Evolutionary conservation across 92 coral and sea anemone genomes (phyloP), one percentile per base, ranked within the genome.

Genomic region (Parazoanthus darwini): DNA sequence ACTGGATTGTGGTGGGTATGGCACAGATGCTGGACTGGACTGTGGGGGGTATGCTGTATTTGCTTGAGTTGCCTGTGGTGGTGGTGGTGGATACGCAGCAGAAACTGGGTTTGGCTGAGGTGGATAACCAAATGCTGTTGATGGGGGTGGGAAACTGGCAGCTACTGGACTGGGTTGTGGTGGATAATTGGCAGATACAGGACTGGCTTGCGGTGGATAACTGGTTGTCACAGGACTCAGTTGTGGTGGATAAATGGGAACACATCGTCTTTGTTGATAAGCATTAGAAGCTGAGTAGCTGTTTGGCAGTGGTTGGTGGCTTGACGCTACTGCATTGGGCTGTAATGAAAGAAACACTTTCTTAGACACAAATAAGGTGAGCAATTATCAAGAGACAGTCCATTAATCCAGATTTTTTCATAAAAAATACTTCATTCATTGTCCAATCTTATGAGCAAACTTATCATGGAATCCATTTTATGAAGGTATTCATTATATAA

Each of bases 51-150:
- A 58, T 8, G 65, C 29, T 18, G 22, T 25, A 29, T 18, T 54
- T 51, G 72, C 78, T 44, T 72, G 87, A 71, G 78, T 84, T 58
- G 79, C 22, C 59, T 71, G 87, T 1, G 79, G 58, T 44, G 79
- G 58, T 26, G 73, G 58, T 26, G 73, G 58, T 22, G 77, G 78
- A 84, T 84, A 84, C 1, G 67, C 66, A 8, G 68, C 78, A 66
- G 78, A 16, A 7, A 54, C 79, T 46, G 75, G 33, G 37, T 51
- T 84, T 22, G 87, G 87, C 7, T 71, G 87, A 25, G 78, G 87
- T 25, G 87, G 87, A 72, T 70, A 84, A 11, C 87, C 78, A 84
- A 84, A 84, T 70, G 79, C 87, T 48, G 87, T 84, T 71, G 87
- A 44, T 20, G 46, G 87, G 26, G 79, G 87, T 44, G 87, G 79